phyloP scores from a whole-genome alignment of 35 echinoderm and acorn worm species.

The Chiridota heheva region DNA sequence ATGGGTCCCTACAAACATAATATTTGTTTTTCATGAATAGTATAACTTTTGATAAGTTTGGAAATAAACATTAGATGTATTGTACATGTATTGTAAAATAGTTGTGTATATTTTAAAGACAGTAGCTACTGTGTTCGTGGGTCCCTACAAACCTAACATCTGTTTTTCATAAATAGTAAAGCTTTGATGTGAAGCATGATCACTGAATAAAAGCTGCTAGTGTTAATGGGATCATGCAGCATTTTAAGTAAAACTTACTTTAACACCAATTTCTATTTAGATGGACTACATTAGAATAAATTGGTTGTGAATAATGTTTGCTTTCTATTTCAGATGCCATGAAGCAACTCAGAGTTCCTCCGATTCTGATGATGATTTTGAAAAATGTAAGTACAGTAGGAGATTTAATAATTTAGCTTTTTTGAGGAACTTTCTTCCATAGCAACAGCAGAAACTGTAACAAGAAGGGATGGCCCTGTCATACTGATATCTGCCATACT shows the following conservation, averaged over 20 bases:
- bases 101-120: too few species aligned
- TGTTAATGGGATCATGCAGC: background rate
- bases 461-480: too few species aligned
- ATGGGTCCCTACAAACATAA: background rate
- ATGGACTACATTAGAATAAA: background rate
- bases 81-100: too few species aligned
- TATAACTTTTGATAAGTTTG: too few species aligned
- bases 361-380: slow-evolving; percentile 65
- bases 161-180: slow-evolving; percentile 3
- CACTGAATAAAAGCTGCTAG: background rate
- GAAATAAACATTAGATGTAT: too few species aligned
- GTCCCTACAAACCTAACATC: too few species aligned
- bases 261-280: background rate
- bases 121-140: too few species aligned
- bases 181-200: background rate
- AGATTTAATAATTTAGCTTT: background rate
- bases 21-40: background rate
- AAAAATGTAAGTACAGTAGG: slow-evolving; percentile 47
- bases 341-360: slow-evolving; percentile 9
- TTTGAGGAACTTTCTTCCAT: background rate
- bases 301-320: background rate
- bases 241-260: background rate
- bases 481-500: too few species aligned
- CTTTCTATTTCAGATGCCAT: background rate
- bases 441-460: too few species aligned